Evolutionary conservation across 2,797 vertebrate genomes (phyloP).

Genomic region (Emydoidea blandingii): DNA sequence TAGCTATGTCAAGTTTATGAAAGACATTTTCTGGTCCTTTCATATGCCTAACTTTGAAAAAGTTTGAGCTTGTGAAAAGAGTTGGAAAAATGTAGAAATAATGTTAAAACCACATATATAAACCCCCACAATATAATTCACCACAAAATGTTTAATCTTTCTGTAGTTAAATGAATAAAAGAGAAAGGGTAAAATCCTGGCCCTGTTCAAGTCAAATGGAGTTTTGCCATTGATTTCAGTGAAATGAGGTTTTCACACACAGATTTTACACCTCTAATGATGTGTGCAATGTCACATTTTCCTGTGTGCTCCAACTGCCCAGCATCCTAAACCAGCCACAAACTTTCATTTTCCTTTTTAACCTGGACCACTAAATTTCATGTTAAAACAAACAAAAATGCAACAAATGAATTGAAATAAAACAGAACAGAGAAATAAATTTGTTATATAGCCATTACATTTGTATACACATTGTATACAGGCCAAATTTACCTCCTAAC

Average conservation of each 20-base stretch:
- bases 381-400: not conserved
- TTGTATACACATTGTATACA: not conserved
- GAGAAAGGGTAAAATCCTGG: not conserved
- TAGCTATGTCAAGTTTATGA: not conserved
- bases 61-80: not conserved
- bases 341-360: not conserved
- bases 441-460: fast-evolving
- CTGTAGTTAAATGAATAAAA: not conserved
- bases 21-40: not conserved
- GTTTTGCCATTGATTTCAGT: not conserved
- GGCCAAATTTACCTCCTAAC: not conserved
- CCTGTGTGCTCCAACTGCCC: not conserved
- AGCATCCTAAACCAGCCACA: not conserved
- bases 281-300: not conserved
- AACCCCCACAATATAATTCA: not conserved
- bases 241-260: not conserved
- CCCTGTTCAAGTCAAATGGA: not conserved
- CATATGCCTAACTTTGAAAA: not conserved
- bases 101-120: not conserved
- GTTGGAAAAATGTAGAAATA: not conserved
- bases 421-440: not conserved
- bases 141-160: not conserved
- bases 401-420: not conserved
- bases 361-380: not conserved
- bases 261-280: not conserved